Evolutionary conservation across 2,888 invertebrate genomes (phyloP), one percentile per base, ranked within the genome.

Genomic region (Xanthorhoe designata): DNA sequence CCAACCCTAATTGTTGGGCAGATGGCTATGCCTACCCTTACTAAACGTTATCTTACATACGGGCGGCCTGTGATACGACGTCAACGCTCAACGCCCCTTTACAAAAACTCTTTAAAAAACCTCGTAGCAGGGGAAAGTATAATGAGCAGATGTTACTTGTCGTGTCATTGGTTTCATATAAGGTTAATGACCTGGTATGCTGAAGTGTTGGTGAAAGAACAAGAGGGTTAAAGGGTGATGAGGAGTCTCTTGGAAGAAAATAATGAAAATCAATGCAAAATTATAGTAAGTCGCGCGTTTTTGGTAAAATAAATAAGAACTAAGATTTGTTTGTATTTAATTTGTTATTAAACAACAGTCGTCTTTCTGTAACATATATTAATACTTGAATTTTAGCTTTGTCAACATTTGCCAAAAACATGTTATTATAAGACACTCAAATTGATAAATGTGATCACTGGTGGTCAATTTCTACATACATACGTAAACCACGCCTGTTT

Each of bases 21-120:
- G 54, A 64, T 59, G 54, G 54, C 18, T 17, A 18, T 52, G 19
- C 45, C 10, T 5, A 45, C 45, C 54, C 54, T 55, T 60, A 4
- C 57, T 66, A 52, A 47, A 29, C 51, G 53, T 53, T 61, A 66
- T 61, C 66, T 57, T 24, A 13, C 49, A 66, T 61, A 66, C 57
- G 66, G 61, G 66, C 53, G 61, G 61, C 53, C 61, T 13, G 38
- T 38, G 10, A 42, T 35, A 35, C 38, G 10, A 19, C 62, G 61
- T 66, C 66, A 62, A 61, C 58, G 61, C 42, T 50, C 61, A 50
- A 58, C 61, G 61, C 66, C 66, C 61, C 61, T 47, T 60, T 47
- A 17, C 7, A 54, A 58, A 61, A 54, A 45, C n/a, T 9, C 18
- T 32, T 32, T 57, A 42, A 35, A 61, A 53, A 61, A 3, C 19